Evolutionary conservation across 1,140 invertebrate genomes (phyloP).

Genomic region (Pseudomyrmex concolor): DNA sequence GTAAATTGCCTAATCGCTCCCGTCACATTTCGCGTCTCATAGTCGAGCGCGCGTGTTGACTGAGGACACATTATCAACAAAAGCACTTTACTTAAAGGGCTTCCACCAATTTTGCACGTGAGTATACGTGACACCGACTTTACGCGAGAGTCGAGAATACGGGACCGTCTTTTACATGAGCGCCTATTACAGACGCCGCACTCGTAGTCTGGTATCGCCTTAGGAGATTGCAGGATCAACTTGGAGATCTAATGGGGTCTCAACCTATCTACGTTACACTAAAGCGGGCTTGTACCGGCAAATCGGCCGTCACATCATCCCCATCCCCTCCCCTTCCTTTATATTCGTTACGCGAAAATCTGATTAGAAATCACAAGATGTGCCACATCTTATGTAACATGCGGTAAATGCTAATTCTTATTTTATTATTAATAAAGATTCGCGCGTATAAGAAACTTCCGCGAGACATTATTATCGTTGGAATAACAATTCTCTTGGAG

Average conservation of each 20-base stretch:
- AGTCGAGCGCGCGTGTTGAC: constrained; percentile 27
- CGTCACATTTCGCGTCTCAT: constrained; percentile 27
- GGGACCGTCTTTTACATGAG: constrained; percentile 55
- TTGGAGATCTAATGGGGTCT: constrained; percentile 72
- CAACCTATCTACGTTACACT: constrained; percentile 62
- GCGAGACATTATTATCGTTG: constrained; percentile 14
- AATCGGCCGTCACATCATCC: constrained; percentile 41
- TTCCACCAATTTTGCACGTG: constrained; percentile 45
- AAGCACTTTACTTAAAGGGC: constrained; percentile 50
- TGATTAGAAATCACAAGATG: constrained; percentile 48
- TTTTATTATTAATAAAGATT: constrained; percentile 14
- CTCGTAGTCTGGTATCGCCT: constrained; percentile 71
- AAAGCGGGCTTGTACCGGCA: constrained; percentile 45
- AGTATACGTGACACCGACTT: constrained; percentile 55
- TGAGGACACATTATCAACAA: constrained; percentile 56
- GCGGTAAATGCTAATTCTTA: background rate
- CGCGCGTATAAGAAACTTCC: background rate
- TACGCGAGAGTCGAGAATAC: constrained; percentile 54
- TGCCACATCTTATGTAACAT: constrained; percentile 8
- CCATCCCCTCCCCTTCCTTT: background rate
- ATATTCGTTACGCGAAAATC: constrained; percentile 29
- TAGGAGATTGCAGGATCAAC: constrained; percentile 67
- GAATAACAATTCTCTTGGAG: constrained; percentile 34
- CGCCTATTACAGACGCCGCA: constrained; percentile 69
- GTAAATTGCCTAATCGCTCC: constrained; percentile 40